Conservation (phyloP, 2,113 vertebrate species). For the Brienomyrus brachyistius region DNA sequence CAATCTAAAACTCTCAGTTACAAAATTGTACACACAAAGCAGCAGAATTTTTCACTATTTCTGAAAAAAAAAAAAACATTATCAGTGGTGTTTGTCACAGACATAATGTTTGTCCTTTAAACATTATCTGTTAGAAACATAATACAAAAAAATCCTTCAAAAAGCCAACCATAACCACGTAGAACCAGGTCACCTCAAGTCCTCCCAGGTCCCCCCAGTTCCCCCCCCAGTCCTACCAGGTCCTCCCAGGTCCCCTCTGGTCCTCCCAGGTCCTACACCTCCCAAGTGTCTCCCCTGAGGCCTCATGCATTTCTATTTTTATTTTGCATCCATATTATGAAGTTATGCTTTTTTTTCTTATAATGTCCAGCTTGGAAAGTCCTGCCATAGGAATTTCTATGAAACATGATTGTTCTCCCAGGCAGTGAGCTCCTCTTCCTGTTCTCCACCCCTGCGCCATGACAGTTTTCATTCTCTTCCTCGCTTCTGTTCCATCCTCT, state of each 20-base stretch:
- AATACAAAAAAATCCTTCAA: slow-evolving; percentile 37
- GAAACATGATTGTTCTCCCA: slow-evolving; percentile 44
- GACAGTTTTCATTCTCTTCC: neutral
- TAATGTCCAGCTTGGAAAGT: neutral
- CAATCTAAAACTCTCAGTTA: slow-evolving; percentile 57
- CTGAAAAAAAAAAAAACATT: slow-evolving; percentile 39
- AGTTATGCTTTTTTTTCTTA: neutral
- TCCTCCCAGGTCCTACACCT: neutral
- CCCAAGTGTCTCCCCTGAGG: neutral
- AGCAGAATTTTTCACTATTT: slow-evolving; percentile 54
- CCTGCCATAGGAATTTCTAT: neutral
- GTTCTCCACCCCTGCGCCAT: neutral
- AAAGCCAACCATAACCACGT: slow-evolving; percentile 3
- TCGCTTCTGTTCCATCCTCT: neutral
- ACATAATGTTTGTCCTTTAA: slow-evolving; percentile 20
- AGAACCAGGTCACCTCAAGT: neutral
- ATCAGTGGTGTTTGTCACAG: slow-evolving; percentile 64
- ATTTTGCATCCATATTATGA: neutral
- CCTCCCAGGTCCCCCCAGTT: neutral
- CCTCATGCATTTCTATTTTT: neutral
- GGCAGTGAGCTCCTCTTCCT: neutral
- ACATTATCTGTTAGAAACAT: slow-evolving; percentile 25
- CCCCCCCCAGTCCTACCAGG: neutral
- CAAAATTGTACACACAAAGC: slow-evolving; percentile 63
- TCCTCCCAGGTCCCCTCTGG: too few species aligned